Percentiles rank a stretch among this genome's conserved stretches.
phyloP scores from a whole-genome alignment of 2,888 invertebrate genomes.

The Unio pictorum region DNA sequence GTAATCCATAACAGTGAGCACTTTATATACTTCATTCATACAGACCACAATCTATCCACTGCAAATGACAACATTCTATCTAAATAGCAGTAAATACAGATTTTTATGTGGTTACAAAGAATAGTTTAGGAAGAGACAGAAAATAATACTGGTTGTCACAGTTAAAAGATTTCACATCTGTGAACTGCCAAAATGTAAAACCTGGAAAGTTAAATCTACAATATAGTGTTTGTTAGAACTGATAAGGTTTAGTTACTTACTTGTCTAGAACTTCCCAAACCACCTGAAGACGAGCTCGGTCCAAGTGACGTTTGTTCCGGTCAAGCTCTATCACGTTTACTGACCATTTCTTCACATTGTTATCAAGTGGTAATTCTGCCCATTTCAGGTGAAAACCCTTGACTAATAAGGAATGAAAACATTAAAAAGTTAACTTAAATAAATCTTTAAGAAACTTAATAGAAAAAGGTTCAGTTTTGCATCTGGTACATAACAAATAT shows the following conservation, averaged over 20 bases:
- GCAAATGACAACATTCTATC: too few species aligned
- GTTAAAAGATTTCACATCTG: neutral
- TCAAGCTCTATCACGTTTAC: constrained; percentile 94
- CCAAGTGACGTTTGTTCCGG: constrained; percentile 94
- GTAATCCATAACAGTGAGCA: too few species aligned
- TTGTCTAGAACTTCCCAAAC: constrained; percentile 98
- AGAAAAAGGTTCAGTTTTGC: too few species aligned
- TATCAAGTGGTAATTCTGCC: constrained; percentile 94
- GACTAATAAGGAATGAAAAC: constrained; percentile 76
- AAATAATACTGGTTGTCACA: too few species aligned
- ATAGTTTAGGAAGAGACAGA: too few species aligned
- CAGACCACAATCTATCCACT: too few species aligned
- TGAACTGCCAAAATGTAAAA: neutral
- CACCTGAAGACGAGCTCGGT: constrained; percentile 93
- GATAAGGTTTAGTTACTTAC: constrained; percentile 72
- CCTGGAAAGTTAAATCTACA: neutral
- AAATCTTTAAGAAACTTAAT: too few species aligned
- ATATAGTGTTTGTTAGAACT: neutral
- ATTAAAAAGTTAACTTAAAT: too few species aligned
- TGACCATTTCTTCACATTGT: constrained; percentile 97
- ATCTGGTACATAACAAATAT: too few species aligned
- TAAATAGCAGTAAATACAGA: too few species aligned
- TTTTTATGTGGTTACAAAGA: too few species aligned
- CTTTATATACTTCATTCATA: too few species aligned
- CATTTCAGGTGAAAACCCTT: constrained; percentile 97